Conservation (phyloP, 1,140 invertebrate species). For the Drosophila ohnishii region DNA sequence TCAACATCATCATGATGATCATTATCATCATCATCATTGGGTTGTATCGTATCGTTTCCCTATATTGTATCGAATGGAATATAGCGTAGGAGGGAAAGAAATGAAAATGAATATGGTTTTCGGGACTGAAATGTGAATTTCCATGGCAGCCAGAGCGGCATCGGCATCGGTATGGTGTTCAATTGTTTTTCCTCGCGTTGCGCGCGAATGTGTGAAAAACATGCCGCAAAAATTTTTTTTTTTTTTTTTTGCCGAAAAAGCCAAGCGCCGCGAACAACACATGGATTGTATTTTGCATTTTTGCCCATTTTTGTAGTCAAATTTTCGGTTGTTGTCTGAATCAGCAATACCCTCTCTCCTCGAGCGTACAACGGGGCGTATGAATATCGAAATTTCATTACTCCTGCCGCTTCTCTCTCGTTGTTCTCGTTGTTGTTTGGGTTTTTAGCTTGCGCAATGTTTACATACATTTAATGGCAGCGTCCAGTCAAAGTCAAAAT, state of each 20-base stretch:
- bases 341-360: slow-evolving; percentile 44
- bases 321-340: slow-evolving; percentile 73
- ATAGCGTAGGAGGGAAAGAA: slow-evolving; percentile 25
- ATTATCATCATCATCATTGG: slow-evolving; percentile 56
- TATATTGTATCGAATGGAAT: slow-evolving; percentile 33
- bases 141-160: slow-evolving; percentile 72
- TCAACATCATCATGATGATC: slow-evolving; percentile 57
- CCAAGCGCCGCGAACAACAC: slow-evolving; percentile 54
- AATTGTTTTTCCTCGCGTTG: slow-evolving; percentile 64
- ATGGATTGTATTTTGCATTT: slow-evolving; percentile 69
- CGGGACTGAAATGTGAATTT: slow-evolving; percentile 36
- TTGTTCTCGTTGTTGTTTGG: slow-evolving; percentile 50
- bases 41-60: neutral
- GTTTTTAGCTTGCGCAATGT: slow-evolving; percentile 74
- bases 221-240: slow-evolving; percentile 60
- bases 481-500: slow-evolving; percentile 75
- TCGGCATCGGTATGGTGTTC: slow-evolving; percentile 40
- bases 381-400: slow-evolving; percentile 65
- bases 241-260: slow-evolving; percentile 67
- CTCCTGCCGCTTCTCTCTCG: slow-evolving; percentile 18
- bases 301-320: slow-evolving; percentile 80
- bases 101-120: slow-evolving; percentile 30
- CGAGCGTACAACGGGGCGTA: slow-evolving; percentile 70
- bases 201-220: slow-evolving; percentile 79
- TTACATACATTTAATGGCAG: slow-evolving; percentile 66